Base-by-base conservation (phyloP, 2,797 vertebrate genomes). In the Furcifer pardalis region DNA sequence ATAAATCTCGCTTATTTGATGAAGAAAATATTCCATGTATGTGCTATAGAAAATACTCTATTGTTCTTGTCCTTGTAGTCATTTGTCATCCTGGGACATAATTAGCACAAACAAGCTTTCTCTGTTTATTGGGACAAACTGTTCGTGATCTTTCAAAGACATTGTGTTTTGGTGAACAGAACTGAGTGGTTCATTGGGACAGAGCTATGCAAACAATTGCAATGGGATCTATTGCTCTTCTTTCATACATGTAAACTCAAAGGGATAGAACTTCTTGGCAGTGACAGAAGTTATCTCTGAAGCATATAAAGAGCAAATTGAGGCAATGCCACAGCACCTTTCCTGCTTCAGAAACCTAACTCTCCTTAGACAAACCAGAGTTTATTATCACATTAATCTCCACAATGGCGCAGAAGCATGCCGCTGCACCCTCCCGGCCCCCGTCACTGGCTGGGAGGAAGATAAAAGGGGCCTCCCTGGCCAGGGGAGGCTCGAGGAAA, bases 171-270 rank as follows among this genome's bases (percentile, higher is more conserved):
- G 83, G n/a, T 80, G 44, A 69, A 27, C 80, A 44, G 3, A 79
- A 46, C 12, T 74, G 68, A 87, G 30, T 85, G 5, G 0, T 91
- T 91, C 91, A 40, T n/a, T 88, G 46, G 30, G 23, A 91, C n/a
- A 91, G 27, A 85, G 82, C 25, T 87, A 85, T 44, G 46, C 46
- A 80, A 9, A n/a, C 21, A 69, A 73, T 88, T 35, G 86, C 63
- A 91, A 84, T 30, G 0, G 23, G 42, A 90, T 37, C 42, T 85
- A 89, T 19, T 68, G 69, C 75, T 9, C 87, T 81, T 89, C 91
- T 32, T 80, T 62, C 5, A 79, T 79, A 42, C 60, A 85, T 66
- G n/a, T 32, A 17, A 68, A 32, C 32, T 52, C 63, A 79, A 27
- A 42, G 35, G 37, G 25, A 21, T 62, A 5, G 19, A 40, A 35